Evolutionary conservation across 1,140 invertebrate genomes (phyloP), one percentile per base, ranked within the genome.

Genomic region (Fragariocoptes setiger): DNA sequence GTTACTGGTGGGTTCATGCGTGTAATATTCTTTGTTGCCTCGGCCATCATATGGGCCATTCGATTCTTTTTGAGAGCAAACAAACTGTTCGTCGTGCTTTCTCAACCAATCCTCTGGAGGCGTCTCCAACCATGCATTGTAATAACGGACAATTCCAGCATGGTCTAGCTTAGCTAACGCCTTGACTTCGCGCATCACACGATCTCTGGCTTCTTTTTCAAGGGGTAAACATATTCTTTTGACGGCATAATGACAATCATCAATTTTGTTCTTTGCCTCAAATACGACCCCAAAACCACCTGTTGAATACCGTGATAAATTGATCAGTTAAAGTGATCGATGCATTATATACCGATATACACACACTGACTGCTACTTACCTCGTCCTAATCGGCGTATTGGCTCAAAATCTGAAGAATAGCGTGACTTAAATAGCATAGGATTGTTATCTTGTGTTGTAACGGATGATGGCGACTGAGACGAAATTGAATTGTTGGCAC

Each of bases 251-350:
- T 72, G 65, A 50, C 77, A 75, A 51, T 90, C 76, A 56, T 97
- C 88, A 41, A 92, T 71, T 59, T 79, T 85, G 55, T 94, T 90
- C 54, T 68, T 74, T 0, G 77, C 82, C 57, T 92, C 76, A 60
- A 92, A 94, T 0, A 97, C 88, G 17, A 92, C 71, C 0, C 88
- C 88, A 61, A 90, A 95, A 0, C 85, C 88, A n/a, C 88, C n/a
- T n/a, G n/a, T n/a, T n/a, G n/a, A n/a, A n/a, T n/a, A n/a, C n/a
- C n/a, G n/a, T n/a, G n/a, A n/a, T n/a, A n/a, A 61, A 25, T 53
- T 52, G 36, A 18, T 4, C 36, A n/a, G n/a, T n/a, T n/a, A n/a
- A n/a, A n/a, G n/a, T n/a, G n/a, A n/a, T n/a, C n/a, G n/a, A n/a
- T n/a, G n/a, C n/a, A n/a, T n/a, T n/a, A n/a, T n/a, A n/a, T 37